phyloP scores from a whole-genome alignment of 2,797 vertebrate species.

The Thripadectes ignobilis region DNA sequence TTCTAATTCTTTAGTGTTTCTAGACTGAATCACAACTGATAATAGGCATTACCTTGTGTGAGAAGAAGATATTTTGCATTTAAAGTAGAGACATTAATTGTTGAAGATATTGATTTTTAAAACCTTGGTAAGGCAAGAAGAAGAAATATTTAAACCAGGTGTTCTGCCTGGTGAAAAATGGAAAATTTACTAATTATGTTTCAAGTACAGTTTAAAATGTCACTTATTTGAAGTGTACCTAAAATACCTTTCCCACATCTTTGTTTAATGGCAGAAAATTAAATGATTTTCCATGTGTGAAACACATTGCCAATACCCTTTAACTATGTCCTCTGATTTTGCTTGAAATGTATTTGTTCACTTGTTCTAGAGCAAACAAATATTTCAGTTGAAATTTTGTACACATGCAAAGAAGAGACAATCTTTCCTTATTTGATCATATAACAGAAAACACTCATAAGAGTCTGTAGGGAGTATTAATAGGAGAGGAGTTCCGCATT shows the following conservation, averaged over 20 bases:
- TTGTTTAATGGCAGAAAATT: slow-evolving; percentile 9
- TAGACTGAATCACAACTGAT: background rate
- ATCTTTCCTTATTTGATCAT: background rate
- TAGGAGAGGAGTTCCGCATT: background rate
- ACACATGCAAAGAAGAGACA: background rate
- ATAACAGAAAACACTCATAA: background rate
- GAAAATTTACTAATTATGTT: background rate
- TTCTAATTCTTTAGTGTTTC: background rate
- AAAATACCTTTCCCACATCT: background rate
- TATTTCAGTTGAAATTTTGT: background rate
- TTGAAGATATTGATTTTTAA: background rate
- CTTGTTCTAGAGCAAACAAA: background rate
- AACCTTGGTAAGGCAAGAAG: background rate
- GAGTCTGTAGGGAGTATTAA: background rate
- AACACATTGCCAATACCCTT: background rate
- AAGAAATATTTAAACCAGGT: background rate
- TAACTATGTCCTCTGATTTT: background rate
- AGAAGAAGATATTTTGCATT: background rate
- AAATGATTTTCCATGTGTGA: slow-evolving; percentile 6
- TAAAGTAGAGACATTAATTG: background rate
- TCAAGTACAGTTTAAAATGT: background rate
- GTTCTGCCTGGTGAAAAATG: background rate
- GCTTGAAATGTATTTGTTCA: background rate
- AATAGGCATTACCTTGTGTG: background rate
- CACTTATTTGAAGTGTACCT: background rate